These are phyloP conservation scores for Drosophila niveifrons DNA, from an alignment of 2,888 invertebrate species.

Conservation along the genomic window DNA sequence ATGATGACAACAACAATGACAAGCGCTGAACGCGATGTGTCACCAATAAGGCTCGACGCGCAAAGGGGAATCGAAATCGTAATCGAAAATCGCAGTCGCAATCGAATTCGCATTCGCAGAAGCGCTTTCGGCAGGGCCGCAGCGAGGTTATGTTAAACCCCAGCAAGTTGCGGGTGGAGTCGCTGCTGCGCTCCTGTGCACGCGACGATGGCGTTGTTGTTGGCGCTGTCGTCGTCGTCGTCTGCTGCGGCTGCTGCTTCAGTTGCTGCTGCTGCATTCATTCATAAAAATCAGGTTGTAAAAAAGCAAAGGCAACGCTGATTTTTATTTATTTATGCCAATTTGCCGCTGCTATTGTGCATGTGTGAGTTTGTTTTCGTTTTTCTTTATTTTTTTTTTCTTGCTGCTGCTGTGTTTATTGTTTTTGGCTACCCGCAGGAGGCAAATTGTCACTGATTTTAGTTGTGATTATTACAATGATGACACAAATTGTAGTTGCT, in stretches of 20 bases:
- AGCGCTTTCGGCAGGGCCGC: constrained; percentile 35
- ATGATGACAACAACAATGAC: constrained; percentile 52
- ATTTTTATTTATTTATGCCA: constrained; percentile 78
- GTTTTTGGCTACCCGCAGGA: constrained; percentile 46
- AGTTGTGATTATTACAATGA: constrained; percentile 52
- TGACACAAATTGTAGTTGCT: constrained; percentile 39
- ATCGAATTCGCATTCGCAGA: constrained; percentile 49
- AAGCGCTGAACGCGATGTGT: constrained; percentile 65
- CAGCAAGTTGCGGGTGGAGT: constrained; percentile 35
- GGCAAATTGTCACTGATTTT: constrained; percentile 62
- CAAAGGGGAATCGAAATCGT: constrained; percentile 23
- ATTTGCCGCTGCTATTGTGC: constrained; percentile 65
- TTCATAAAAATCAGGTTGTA: constrained; percentile 81
- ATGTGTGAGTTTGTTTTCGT: constrained; percentile 27
- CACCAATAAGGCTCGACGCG: constrained; percentile 42
- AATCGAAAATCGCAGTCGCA: constrained; percentile 50
- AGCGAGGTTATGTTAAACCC: constrained; percentile 6
- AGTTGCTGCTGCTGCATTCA: constrained; percentile 67
- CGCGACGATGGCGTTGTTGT: constrained; percentile 55
- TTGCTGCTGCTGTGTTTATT: constrained; percentile 30
- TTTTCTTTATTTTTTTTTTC: constrained; percentile 12
- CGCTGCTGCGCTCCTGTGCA: constrained; percentile 69
- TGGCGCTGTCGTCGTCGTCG: constrained; percentile 27
- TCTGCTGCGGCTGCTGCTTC: constrained; percentile 20
- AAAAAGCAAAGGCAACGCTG: constrained; percentile 60